Base-by-base conservation (phyloP, 1,140 invertebrate species). In the Drosophila tsacasi region DNA sequence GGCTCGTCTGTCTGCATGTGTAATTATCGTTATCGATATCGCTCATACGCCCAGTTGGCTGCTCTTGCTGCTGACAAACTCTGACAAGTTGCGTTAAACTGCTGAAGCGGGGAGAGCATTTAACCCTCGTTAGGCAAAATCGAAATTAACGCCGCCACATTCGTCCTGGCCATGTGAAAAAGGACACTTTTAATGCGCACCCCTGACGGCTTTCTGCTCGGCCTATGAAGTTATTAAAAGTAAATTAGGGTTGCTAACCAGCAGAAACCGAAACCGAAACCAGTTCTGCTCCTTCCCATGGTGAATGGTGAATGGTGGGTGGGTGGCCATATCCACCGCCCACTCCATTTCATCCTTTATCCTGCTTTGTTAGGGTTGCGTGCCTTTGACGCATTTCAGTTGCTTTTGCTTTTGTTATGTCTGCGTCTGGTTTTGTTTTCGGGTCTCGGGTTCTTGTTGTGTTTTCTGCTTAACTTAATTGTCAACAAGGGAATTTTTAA, bases 211-310 rank as follows among this genome's bases (percentile, higher is more conserved):
- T 68, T 69, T 58, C 25, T 42, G 58, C 46, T 59, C 72, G 68
- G 81, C 75, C 85, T 90, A 90, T 90, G 86, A 90, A 90, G 85
- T 90, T 90, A 90, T 90, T 90, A 90, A 90, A 90, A 90, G 85
- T 85, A 90, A 90, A 90, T 90, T 90, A 90, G 85, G 85, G 86
- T 90, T 90, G 85, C 76, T 85, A 65, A 72, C 80, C 64, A 81
- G 74, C 74, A 77, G 84, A 76, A 64, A 89, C 69, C 69, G 79
- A 67, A 79, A 85, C 80, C 76, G 52, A 77, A 80, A 81, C 82
- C 82, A 78, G 82, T 83, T 83, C 80, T 64, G 54, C 46, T 67
- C 23, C 58, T 42, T 69, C 75, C 47, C 55, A 27, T 77, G 32
- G 19, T 3, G 5, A 17, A n/a, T n/a, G 27, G 27, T 27, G n/a